phyloP scores from a whole-genome alignment of 2,113 vertebrate species.

The Nipponia nippon region DNA sequence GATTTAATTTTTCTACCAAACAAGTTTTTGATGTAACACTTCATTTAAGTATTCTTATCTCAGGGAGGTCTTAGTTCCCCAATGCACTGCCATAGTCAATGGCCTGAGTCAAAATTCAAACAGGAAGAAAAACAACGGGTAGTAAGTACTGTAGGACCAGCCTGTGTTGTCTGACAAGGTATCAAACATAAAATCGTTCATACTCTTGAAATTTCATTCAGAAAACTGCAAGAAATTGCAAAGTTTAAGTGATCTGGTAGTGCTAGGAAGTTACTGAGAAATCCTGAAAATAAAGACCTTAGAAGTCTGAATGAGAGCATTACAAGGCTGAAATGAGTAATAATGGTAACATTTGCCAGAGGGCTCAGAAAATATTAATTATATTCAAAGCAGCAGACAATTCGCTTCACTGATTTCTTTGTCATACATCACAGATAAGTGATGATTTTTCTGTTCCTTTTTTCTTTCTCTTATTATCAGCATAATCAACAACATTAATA shows the following conservation, averaged over 20 bases:
- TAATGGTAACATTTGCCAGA: background rate
- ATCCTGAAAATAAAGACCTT: background rate
- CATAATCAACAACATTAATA: background rate
- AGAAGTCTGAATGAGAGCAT: background rate
- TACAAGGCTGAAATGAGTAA: background rate
- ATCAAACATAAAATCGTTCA: background rate
- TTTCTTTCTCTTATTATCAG: background rate
- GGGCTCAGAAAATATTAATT: background rate
- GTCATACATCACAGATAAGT: background rate
- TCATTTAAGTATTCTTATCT: no score
- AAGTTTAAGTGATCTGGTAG: background rate
- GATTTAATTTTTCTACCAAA: background rate
- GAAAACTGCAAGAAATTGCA: background rate
- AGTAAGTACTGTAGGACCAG: background rate
- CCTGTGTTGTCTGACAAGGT: background rate
- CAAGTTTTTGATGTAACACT: background rate
- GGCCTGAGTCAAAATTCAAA: background rate
- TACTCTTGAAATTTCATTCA: background rate
- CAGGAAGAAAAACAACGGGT: background rate
- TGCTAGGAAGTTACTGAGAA: background rate
- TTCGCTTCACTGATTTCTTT: background rate
- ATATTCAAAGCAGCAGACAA: conserved; percentile 5
- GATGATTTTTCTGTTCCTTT: background rate
- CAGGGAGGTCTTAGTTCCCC: background rate
- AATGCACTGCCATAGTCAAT: rapidly evolving